Base-by-base conservation (phyloP, 2,888 invertebrate species). In the Trissoscelio sp. region DNA sequence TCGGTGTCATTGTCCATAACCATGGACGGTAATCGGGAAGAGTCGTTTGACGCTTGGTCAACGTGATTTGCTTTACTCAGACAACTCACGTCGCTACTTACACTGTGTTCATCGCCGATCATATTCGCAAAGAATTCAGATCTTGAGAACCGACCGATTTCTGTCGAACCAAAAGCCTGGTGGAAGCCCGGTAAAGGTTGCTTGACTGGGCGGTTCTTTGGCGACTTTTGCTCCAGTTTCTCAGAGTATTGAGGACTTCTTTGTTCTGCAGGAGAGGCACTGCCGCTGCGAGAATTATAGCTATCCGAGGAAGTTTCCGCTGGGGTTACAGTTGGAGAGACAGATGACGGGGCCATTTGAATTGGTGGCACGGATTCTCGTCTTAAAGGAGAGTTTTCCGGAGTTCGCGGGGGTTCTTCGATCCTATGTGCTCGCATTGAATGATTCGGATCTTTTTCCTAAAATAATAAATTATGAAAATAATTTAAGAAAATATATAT, bases 101-200 rank as follows among this genome's bases (percentile, higher is more conserved):
- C 93, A 62, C 84, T 87, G 84, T 85, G 92, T 12, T 74, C 79
- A 16, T 92, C 93, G 28, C 92, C 92, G 86, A 94, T 93, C 82
- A 94, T 92, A 82, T 93, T 93, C 79, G 93, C 94, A 89, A 95
- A 95, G 62, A 94, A 95, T 87, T 95, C 95, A 28, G 92, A 92
- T 78, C 92, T 90, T 4, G 95, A 95, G 86, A 96, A 96, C 83
- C 96, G 94, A n/a, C 96, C 96, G 83, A 96, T 95, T 92, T 96
- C 96, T 20, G 96, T 96, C 24, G 96, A 96, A 22, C 96, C 96
- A 89, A 96, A 96, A 0, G 96, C 96, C 92, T 96, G 96, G 89
- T 96, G 96, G 89, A 96, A 96, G 51, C 96, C 96, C 4, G 96
- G 96, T 77, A 96, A 90, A 4, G 96, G 95, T 69, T 94, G 90